These are phyloP conservation scores for Hirtodrosophila duncani DNA, from an alignment of 2,888 invertebrate species.

Conservation along the genomic window DNA sequence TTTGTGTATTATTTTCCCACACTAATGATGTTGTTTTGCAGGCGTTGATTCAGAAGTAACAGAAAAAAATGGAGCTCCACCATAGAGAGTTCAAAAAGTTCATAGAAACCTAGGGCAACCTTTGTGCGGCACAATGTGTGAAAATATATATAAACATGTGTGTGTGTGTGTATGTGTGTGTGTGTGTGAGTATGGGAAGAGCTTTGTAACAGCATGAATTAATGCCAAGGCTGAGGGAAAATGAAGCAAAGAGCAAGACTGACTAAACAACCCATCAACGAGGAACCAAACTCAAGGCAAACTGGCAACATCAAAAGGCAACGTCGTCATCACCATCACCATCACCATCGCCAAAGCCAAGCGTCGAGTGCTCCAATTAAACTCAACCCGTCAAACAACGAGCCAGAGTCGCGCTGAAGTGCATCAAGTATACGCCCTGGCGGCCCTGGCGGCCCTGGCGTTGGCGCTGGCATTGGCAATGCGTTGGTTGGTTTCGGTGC, in stretches of 20 bases:
- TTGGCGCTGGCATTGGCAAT: constrained; percentile 41
- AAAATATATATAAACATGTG: constrained; percentile 19
- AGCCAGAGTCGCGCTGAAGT: constrained; percentile 27
- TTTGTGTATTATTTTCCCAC: too few relatives aligned
- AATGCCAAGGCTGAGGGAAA: constrained; percentile 45
- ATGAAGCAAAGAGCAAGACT: background rate
- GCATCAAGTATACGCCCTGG: constrained; percentile 65
- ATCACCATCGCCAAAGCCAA: constrained; percentile 19
- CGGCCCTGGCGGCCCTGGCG: constrained; percentile 32
- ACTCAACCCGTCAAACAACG: constrained; percentile 70
- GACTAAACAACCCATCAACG: constrained; percentile 15
- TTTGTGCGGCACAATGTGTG: constrained; percentile 35
- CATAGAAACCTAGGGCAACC: constrained; percentile 12
- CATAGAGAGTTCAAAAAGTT: constrained; percentile 8
- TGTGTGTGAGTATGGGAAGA: constrained; percentile 15
- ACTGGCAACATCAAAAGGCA: constrained; percentile 59
- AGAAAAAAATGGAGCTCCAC: background rate
- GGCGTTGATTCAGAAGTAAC: constrained; percentile 2
- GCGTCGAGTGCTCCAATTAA: constrained; percentile 67
- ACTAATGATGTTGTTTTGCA: constrained; percentile 26
- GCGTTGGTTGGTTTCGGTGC: constrained; percentile 36
- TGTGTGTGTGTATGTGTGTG: constrained; percentile 17
- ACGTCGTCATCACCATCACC: constrained; percentile 11
- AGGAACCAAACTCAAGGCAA: constrained; percentile 22
- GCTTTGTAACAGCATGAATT: constrained; percentile 59